These are phyloP conservation scores for Tenualosa thibaudeaui DNA, from an alignment of 2,797 vertebrate genomes.

Conservation along the genomic window DNA sequence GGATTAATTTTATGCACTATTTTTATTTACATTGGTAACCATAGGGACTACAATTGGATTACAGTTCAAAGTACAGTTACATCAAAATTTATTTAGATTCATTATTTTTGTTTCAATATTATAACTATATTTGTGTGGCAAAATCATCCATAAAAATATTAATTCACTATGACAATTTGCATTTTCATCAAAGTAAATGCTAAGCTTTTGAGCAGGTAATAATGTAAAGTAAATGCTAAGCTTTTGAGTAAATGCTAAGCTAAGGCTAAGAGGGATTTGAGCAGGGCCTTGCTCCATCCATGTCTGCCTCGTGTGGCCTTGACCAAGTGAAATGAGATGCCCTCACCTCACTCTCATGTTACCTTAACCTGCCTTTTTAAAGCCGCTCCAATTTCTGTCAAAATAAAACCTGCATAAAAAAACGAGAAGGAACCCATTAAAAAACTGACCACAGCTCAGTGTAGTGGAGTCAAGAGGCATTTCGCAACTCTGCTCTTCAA, in stretches of 20 bases:
- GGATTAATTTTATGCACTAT: too few relatives aligned
- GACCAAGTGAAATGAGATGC: not conserved
- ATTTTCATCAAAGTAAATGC: not conserved
- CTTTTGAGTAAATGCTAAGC: too few relatives aligned
- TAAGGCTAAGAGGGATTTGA: not conserved
- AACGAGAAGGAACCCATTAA: not conserved
- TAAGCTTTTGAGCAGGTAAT: too few relatives aligned
- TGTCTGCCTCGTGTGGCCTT: not conserved
- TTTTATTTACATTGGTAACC: too few relatives aligned
- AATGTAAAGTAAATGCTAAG: not conserved
- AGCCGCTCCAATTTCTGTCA: not conserved
- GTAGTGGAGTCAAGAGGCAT: conserved; percentile 5
- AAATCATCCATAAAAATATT: not conserved
- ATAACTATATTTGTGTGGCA: too few relatives aligned
- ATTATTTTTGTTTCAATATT: too few relatives aligned
- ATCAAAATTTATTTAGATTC: too few relatives aligned
- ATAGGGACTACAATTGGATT: too few relatives aligned
- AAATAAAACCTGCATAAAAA: not conserved
- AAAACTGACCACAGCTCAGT: conserved; percentile 7
- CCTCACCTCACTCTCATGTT: not conserved
- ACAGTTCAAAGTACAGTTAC: too few relatives aligned
- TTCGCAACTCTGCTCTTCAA: conserved; percentile 5
- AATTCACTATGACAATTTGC: not conserved
- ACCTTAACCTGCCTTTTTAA: not conserved
- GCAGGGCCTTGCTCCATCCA: not conserved